Evolutionary conservation across 2,888 invertebrate species (phyloP).

Genomic region (Eupeodes latifasciatus): DNA sequence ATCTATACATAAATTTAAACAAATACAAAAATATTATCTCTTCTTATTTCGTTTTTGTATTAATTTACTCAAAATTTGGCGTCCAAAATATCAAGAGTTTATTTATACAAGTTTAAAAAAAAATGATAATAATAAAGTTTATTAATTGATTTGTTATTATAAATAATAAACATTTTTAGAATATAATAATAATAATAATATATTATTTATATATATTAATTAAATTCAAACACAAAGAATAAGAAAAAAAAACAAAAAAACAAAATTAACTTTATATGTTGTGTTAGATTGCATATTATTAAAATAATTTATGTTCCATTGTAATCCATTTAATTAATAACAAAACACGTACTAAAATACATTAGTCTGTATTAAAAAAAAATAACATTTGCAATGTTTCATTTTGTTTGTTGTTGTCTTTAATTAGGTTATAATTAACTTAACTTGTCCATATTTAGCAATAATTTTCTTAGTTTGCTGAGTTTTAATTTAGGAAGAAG

Average conservation of each 20-base stretch:
- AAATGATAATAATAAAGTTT: not conserved
- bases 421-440: too few species aligned
- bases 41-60: conserved; percentile 19
- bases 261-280: conserved; percentile 62
- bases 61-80: conserved; percentile 69
- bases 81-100: conserved; percentile 71
- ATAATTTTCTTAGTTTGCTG: too few species aligned
- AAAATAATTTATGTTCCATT: conserved; percentile 73
- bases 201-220: conserved; percentile 67
- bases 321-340: conserved; percentile 66
- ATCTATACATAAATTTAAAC: conserved; percentile 20
- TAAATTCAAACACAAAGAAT: conserved; percentile 16
- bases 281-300: conserved; percentile 73
- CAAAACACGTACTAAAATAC: conserved; percentile 62
- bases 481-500: too few species aligned
- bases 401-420: not conserved
- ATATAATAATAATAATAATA: conserved; percentile 29
- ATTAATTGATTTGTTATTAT: conserved; percentile 53
- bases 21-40: not conserved
- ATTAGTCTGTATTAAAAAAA: conserved; percentile 68
- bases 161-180: conserved; percentile 53
- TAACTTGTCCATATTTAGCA: too few species aligned
- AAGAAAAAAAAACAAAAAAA: conserved; percentile 53
- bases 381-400: not conserved
- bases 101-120: conserved; percentile 47